Percentiles rank a stretch among this genome's conserved stretches.
phyloP scores from a whole-genome alignment of 92 coral and sea anemone genomes.

The Epizoanthus scotinus region DNA sequence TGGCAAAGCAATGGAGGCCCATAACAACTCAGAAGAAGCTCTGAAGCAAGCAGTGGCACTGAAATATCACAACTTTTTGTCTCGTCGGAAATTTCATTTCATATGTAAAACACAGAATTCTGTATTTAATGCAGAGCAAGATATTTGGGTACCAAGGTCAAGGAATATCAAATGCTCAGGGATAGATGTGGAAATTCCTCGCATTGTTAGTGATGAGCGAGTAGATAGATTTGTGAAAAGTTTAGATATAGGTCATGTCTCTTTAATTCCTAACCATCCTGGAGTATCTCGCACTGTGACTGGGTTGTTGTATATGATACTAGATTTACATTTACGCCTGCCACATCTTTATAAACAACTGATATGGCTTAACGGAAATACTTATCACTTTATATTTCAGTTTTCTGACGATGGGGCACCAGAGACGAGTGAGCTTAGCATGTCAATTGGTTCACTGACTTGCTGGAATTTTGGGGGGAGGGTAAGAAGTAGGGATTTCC shows the following conservation, averaged over 20 bases:
- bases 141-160: constrained; percentile 61
- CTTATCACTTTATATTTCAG: constrained; percentile 33
- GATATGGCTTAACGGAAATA: constrained; percentile 39
- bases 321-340: constrained; percentile 48
- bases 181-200: constrained; percentile 17
- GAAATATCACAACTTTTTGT: constrained; percentile 50
- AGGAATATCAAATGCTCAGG: constrained; percentile 54
- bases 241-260: constrained; percentile 42
- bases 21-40: constrained; percentile 48
- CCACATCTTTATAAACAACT: constrained; percentile 14
- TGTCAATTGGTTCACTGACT: constrained; percentile 40
- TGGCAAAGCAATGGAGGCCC: constrained; percentile 1
- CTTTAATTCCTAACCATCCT: constrained; percentile 44
- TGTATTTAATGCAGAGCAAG: constrained; percentile 45
- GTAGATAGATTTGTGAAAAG: constrained; percentile 63
- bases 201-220: background rate
- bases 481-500: constrained; percentile 44
- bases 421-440: constrained; percentile 28
- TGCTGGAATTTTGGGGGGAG: constrained; percentile 42
- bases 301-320: constrained; percentile 61
- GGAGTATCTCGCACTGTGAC: constrained; percentile 76
- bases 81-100: constrained; percentile 42
- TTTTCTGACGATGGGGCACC: constrained; percentile 50
- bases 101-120: constrained; percentile 54
- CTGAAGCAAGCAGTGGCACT: constrained; percentile 33